Base-by-base conservation (phyloP, 2,797 vertebrate genomes). In the Gymnoscopelus braueri region DNA sequence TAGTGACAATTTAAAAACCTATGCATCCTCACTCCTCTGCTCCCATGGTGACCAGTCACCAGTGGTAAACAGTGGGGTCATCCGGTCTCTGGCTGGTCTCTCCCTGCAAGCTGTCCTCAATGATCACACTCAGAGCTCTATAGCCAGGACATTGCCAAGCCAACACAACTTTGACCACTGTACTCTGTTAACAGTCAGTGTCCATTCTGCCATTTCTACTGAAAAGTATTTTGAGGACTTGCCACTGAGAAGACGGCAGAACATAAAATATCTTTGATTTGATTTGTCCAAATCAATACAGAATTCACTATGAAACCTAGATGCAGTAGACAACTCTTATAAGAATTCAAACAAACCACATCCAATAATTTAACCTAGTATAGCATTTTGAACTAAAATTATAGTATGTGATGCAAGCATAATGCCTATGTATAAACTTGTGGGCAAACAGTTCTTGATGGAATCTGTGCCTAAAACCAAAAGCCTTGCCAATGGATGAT, bases 401-500 rank as follows among this genome's bases (percentile, higher is more conserved):
- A 63, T 68, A 60, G 67, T 61, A 12, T 78, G 72, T 29, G 26
- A 62, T 77, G 67, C 53, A 76, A 80, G 69, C 39, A 32, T 74
- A 55, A 35, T 53, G 23, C 26, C 26, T 50, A 63, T 70, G 53
- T 50, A 53, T 74, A 72, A 65, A 84, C 54, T 23, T 35, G 61
- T 79, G 35, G 72, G 74, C 50, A 66, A 72, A 66, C 59, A 68
- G 62, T 61, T 56, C 51, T 56, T 80, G 63, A 83, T 75, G 75
- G 81, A 79, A 78, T 67, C 53, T 60, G 85, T 90, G 88, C 88
- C 87, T 90, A 82, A 88, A 87, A 86, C 83, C 77, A 82, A 70
- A 60, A 87, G 85, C 86, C 86, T 86, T 89, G 82, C 74, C 74
- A 78, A 60, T 54, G 4, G 72, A 63, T 60, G 62, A 69, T 62